Base-by-base conservation (phyloP, 2,113 vertebrate species). In the Neodon shergylaensis region DNA sequence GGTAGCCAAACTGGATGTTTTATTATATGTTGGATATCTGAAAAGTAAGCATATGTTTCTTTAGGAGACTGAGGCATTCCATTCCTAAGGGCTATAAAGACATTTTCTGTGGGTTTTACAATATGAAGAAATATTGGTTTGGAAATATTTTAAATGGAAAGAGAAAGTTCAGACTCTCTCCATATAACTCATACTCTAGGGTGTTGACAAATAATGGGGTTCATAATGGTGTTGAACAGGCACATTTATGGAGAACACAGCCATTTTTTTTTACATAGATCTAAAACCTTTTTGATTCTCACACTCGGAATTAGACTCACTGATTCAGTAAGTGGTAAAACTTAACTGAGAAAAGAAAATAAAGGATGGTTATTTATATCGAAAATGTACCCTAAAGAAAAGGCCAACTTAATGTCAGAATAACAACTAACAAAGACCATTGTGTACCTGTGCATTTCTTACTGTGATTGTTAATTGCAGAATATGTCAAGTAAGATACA, bases 391-490 rank as follows among this genome's bases (percentile, higher is more conserved):
- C 72, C 76, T 82, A 74, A 93, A 74, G 76, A 92, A 94, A 96
- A 95, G 95, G 52, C 44, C 81, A 95, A 58, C 76, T n/a, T 95
- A 95, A 96, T 94, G 88, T 96, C 92, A 95, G 65, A 94, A 91
- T 49, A 91, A 79, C 79, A 61, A 39, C 36, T 42, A 83, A 88
- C 81, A 88, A 63, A 12, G 68, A 36, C 77, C 86, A 68, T 90
- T 91, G 94, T 95, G 78, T 92, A 96, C 91, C 93, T 92, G 88
- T 95, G 49, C 68, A 93, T 90, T 95, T 86, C 61, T 97, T 96
- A 58, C 85, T 95, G 70, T 73, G 95, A 97, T 95, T 91, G 89
- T 95, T 97, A 96, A 97, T 96, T 98, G 92, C 66, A 87, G 95
- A 90, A 95, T 88, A n/a, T 95, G 92, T 93, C 91, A 87, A 49